These are phyloP conservation scores for Epistrophe eligans DNA, from an alignment of 2,888 invertebrate species.

Conservation along the genomic window DNA sequence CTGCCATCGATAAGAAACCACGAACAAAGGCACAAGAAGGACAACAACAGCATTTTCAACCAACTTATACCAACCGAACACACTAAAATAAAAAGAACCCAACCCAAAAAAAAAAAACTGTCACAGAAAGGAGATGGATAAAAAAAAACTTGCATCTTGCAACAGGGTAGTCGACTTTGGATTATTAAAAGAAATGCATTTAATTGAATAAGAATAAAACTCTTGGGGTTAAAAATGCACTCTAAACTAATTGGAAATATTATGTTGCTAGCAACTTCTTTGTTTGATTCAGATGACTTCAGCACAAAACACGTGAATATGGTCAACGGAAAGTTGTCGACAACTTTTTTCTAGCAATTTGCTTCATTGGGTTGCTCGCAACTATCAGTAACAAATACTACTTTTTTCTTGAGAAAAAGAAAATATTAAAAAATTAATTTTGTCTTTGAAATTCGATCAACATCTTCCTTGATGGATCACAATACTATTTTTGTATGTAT, in stretches of 20 bases:
- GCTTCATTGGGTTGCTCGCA: no score
- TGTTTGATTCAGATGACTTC: no score
- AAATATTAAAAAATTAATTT: no score
- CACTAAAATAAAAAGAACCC: constrained; percentile 26
- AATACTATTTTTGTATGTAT: neutral
- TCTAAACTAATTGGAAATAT: no score
- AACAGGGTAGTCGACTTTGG: constrained; percentile 16
- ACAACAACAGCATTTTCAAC: constrained; percentile 41
- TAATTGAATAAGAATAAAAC: neutral
- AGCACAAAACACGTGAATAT: no score
- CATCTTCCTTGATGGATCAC: neutral
- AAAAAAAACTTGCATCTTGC: constrained; percentile 48
- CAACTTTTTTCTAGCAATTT: no score
- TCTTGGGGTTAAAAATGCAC: neutral
- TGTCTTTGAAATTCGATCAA: neutral
- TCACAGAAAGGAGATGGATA: constrained; percentile 5
- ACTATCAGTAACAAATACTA: no score
- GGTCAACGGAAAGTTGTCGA: no score
- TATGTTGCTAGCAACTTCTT: no score
- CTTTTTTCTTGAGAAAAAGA: no score
- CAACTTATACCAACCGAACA: constrained; percentile 21
- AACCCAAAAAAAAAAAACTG: neutral
- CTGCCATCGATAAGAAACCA: constrained; percentile 68
- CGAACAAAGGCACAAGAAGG: constrained; percentile 57
- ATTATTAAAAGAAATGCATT: neutral